Evolutionary conservation across 2,113 vertebrate genomes (phyloP), one percentile per base, ranked within the genome.

Genomic region (Misgurnus mizolepis): DNA sequence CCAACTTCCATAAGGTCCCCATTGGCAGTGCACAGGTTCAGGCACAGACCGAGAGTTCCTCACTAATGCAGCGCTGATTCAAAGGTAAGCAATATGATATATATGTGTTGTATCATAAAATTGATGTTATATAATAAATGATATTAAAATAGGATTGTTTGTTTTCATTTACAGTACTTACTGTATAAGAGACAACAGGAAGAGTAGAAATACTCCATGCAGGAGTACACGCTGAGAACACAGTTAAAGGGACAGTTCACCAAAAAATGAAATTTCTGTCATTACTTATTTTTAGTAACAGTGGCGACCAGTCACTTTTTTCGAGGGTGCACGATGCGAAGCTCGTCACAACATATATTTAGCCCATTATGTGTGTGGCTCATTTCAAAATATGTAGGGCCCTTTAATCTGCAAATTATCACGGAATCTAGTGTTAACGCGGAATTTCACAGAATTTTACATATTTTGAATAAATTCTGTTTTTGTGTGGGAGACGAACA

Each of bases 1-100:
- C 97, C 97, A 98, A 5, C 91, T 88, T 7, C 91, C 93, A 81
- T 78, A 97, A 6, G 92, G 74, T 53, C 85, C 91, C 95, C 95
- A 98, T 76, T 71, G 90, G 80, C 96, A 98, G 56, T 95, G 60
- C 15, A 96, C 67, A 0, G 87, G 90, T 3, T 86, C 80, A 79
- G 88, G 83, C 12, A 40, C 43, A 34, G 67, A 65, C 7, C 82
- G 41, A 7, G 11, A 61, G 55, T 40, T 45, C n/a, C 71, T 74
- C 55, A 74, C 53, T 43, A 9, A 58, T 5, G 6, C 71, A 22
- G n/a, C 71, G 14, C 71, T 74, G 71, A 43, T 74, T 60, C 4
- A 58, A 12, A 6, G 14, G 7, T 58, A 43, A 72, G 43, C 50
- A 50, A 47, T 68, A 27, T 67, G 40, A 4, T 22, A 22, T 22